Conservation (phyloP, 1,140 invertebrate species). For the Zaprionus africanus region DNA sequence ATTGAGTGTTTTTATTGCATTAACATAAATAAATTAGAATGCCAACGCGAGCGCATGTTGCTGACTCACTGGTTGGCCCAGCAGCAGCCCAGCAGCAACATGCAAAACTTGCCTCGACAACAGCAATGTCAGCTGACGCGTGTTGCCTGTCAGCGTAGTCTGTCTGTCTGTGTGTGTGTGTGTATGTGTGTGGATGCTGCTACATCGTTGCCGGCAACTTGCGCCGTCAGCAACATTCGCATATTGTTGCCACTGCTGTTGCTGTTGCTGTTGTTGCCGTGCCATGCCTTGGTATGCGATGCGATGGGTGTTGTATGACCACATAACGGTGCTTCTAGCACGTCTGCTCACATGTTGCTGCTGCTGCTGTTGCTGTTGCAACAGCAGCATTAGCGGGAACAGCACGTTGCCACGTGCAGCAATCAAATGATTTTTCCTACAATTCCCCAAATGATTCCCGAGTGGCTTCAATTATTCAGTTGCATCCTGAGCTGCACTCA, state of each 20-base stretch:
- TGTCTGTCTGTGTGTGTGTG: not conserved
- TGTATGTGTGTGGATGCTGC: slow-evolving; percentile 15
- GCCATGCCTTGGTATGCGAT: not conserved
- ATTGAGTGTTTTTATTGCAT: slow-evolving; percentile 82
- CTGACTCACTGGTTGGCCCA: slow-evolving; percentile 49
- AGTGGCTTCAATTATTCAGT: not conserved
- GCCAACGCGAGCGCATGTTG: slow-evolving; percentile 51
- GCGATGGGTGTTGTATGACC: slow-evolving; percentile 2
- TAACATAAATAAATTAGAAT: slow-evolving; percentile 82
- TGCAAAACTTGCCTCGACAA: slow-evolving; percentile 37
- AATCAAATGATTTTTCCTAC: slow-evolving; percentile 30
- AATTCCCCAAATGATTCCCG: slow-evolving; percentile 2
- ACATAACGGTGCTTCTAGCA: slow-evolving; percentile 36
- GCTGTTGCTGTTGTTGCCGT: slow-evolving; percentile 4
- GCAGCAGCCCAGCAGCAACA: slow-evolving; percentile 21
- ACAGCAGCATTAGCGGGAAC: slow-evolving; percentile 12
- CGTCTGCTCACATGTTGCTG: slow-evolving; percentile 27
- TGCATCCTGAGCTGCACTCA: not conserved
- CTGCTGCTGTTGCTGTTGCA: not conserved
- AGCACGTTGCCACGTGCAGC: slow-evolving; percentile 51
- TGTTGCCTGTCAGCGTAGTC: slow-evolving; percentile 39
- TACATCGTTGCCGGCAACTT: slow-evolving; percentile 12
- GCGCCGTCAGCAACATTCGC: slow-evolving; percentile 33
- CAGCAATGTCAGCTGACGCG: slow-evolving; percentile 42
- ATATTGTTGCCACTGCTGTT: slow-evolving; percentile 22